Conservation (phyloP, 2,888 invertebrate species). For the Cryptocephalus primarius region DNA sequence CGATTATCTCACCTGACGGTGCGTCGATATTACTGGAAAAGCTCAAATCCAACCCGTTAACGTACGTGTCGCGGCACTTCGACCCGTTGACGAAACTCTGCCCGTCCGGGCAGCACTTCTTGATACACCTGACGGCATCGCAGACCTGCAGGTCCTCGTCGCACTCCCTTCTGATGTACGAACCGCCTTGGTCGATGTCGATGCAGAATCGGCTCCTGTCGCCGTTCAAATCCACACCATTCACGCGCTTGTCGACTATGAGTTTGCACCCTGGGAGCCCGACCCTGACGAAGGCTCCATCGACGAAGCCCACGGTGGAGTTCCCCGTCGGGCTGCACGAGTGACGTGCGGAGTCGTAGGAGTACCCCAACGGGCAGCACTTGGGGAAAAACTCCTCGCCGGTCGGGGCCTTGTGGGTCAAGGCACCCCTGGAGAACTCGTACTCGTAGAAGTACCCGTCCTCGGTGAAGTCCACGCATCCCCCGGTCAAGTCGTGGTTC, state of each 20-base stretch:
- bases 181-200: conserved; percentile 14
- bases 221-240: conserved; percentile 2
- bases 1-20: conserved; percentile 16
- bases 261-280: conserved; percentile 22
- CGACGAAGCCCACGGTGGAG: conserved; percentile 12
- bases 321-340: conserved; percentile 18
- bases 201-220: conserved; percentile 12
- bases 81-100: conserved; percentile 35
- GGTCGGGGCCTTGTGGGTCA: neutral
- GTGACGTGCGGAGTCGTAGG: conserved; percentile 18
- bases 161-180: conserved; percentile 20
- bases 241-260: conserved; percentile 15
- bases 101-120: conserved; percentile 46
- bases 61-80: conserved; percentile 20
- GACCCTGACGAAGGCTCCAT: conserved; percentile 16
- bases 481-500: neutral
- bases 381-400: conserved; percentile 16
- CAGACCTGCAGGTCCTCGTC: conserved; percentile 18
- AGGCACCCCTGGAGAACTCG: too few species aligned
- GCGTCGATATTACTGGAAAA: conserved; percentile 18
- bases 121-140: conserved; percentile 30
- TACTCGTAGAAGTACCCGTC: neutral
- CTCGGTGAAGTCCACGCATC: neutral
- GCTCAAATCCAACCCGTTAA: conserved; percentile 20
- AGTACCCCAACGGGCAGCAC: conserved; percentile 24